Base-by-base conservation (phyloP, 1,140 invertebrate genomes). In the Meloidogyne exigua region DNA sequence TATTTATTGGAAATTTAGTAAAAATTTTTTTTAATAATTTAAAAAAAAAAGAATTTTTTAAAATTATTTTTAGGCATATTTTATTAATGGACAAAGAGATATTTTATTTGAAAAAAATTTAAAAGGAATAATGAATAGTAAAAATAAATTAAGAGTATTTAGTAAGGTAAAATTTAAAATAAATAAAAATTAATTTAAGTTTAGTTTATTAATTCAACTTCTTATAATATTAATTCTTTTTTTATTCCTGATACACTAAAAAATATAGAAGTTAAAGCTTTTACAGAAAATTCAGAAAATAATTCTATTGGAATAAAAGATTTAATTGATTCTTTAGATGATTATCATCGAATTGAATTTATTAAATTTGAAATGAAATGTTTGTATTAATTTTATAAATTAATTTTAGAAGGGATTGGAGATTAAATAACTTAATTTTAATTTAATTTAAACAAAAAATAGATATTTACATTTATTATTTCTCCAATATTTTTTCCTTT, bases 361-460 rank as follows among this genome's bases (percentile, higher is more conserved):
- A 42, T 73, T 39, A 73, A 73, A 73, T 73, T 62, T 65, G 71
- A 73, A 32, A 73, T 73, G 71, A 63, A 28, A 62, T 36, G 71
- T 72, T 21, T 62, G 71, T 63, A 18, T 4, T 39, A 39, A 10
- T 39, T 39, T 39, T 39, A 10, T 39, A 39, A 32, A 32, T 39
- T 7, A 39, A 39, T 32, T 3, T 32, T 32, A 32, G 7, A 7
- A 3, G 28, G 7, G 28, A 32, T n/a, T n/a, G n/a, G n/a, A n/a
- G n/a, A n/a, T n/a, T n/a, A n/a, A n/a, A n/a, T n/a, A n/a, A n/a
- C n/a, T n/a, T 32, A 32, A 32, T 32, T 32, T 32, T 0, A 36
- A 25, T 36, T 25, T 42, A 71, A 71, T 25, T 44, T 44, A 71
- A 71, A 71, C 23, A 57, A 26, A 71, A 71, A 71, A 0, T 42